A percentile compares a stretch with the other conserved stretches of the same genome.
These are phyloP conservation scores for Lemur catta DNA, from an alignment of 2,797 vertebrate genomes.

Conservation along the genomic window DNA sequence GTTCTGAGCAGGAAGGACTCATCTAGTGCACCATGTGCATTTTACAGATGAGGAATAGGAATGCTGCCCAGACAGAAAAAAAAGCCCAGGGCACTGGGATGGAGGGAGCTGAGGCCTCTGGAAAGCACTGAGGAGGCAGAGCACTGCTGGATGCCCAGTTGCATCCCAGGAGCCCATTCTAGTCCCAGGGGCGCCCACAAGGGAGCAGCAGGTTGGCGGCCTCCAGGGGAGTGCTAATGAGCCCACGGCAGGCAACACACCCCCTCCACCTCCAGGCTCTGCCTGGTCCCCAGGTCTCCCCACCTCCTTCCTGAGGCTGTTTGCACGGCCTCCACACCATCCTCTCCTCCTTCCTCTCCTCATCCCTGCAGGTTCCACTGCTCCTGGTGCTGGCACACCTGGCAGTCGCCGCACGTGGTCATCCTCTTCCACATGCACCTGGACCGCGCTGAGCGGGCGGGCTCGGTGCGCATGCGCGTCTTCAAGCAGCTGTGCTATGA, in stretches of 20 bases:
- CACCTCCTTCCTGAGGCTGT: neutral
- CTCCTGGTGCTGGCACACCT: conserved; percentile 77
- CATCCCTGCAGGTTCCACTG: conserved; percentile 77
- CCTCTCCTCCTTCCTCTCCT: neutral
- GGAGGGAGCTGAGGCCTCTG: neutral
- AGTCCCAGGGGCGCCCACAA: neutral
- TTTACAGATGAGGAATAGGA: neutral
- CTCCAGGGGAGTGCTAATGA: neutral
- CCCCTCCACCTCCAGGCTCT: neutral
- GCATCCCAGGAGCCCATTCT: neutral
- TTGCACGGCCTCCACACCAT: neutral
- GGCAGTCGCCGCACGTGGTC: conserved; percentile 77
- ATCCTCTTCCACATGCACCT: conserved; percentile 80
- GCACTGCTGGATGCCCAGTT: neutral
- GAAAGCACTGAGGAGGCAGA: neutral
- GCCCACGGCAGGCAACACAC: neutral
- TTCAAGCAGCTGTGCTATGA: conserved; percentile 79
- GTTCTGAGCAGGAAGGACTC: neutral
- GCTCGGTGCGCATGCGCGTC: conserved; percentile 76
- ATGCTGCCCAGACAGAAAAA: neutral
- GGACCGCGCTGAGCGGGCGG: conserved; percentile 53
- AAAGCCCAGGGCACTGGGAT: too few species aligned
- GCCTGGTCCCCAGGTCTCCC: neutral
- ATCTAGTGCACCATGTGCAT: too few species aligned
- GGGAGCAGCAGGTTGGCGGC: neutral